Evolutionary conservation across 2,113 vertebrate genomes (phyloP).

Genomic region (Calidris pygmaea): DNA sequence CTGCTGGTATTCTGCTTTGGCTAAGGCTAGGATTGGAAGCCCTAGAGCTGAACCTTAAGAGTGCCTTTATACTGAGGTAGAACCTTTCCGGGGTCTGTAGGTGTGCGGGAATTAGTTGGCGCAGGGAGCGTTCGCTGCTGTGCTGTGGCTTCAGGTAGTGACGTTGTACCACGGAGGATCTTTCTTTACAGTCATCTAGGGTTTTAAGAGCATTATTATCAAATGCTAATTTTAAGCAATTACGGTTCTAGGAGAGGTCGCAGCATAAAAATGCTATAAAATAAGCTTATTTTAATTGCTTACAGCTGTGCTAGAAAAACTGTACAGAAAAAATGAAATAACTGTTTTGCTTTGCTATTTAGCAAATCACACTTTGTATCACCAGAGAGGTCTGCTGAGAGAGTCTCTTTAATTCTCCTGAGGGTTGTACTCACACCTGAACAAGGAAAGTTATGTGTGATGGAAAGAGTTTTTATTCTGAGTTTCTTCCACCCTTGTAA

Average conservation of each 20-base stretch:
- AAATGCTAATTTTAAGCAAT: constrained; percentile 25
- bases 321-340: background rate
- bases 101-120: background rate
- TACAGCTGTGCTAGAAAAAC: background rate
- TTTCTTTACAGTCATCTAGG: background rate
- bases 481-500: background rate
- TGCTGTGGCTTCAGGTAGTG: background rate
- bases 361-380: background rate
- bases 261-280: background rate
- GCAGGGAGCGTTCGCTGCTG: accelerated
- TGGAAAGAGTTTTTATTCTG: constrained; percentile 5
- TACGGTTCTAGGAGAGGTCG: background rate
- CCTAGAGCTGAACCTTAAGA: background rate
- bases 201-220: background rate
- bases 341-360: background rate
- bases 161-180: accelerated
- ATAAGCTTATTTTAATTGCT: constrained; percentile 21
- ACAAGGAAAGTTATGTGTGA: background rate
- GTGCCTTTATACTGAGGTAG: background rate
- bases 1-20: background rate
- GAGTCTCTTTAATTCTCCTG: background rate
- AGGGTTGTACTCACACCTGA: background rate
- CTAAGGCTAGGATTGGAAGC: background rate
- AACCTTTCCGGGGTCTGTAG: background rate
- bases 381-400: background rate